Evolutionary conservation across 2,113 vertebrate species (phyloP), one percentile per base, ranked within the genome.

Genomic region (Misgurnus mizolepis): DNA sequence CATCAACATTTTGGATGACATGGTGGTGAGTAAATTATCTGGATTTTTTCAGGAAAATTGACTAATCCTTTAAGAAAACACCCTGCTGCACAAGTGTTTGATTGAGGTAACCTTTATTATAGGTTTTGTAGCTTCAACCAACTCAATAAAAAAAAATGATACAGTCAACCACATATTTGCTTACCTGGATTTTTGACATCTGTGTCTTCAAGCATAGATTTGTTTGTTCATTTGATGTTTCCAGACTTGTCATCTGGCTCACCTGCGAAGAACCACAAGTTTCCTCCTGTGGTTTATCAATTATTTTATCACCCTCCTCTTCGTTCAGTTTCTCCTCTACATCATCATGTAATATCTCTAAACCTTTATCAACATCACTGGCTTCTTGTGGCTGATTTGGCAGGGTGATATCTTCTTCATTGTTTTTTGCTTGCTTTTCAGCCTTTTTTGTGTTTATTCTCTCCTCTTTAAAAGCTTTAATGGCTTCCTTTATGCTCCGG

Each of bases 391-490:
- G 22, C 47, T 80, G 45, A 47, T 15, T 41, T 27, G 47, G 18
- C 12, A 73, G 72, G 9, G 56, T 45, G 5, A 10, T 39, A 12
- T 75, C 68, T 7, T 8, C 27, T 8, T 72, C 45, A 5, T 64
- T 15, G 7, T 76, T 73, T 14, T 1, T 55, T 86, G 61, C 6
- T 80, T 88, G 89, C 85, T 72, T 76, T 67, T 50, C 43, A 17
- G 66, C 64, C 84, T 86, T 85, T 18, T 49, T 17, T 69, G 74
- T 68, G 49, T 84, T 91, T 47, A 72, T 89, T 88, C 96, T 95
- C 71, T 93, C 93, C 2, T 95, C 92, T 91, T 95, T 95, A 88
- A 99, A 99, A 70, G 93, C 92, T 87, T 94, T 90, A 60, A 98
- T 89, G 43, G 94, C 94, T 88, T 92, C 93, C 94, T 87, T 86